Conservation (phyloP, 37 sponge, comb jelly and placozoan species). For the Spongilla lacustris region DNA sequence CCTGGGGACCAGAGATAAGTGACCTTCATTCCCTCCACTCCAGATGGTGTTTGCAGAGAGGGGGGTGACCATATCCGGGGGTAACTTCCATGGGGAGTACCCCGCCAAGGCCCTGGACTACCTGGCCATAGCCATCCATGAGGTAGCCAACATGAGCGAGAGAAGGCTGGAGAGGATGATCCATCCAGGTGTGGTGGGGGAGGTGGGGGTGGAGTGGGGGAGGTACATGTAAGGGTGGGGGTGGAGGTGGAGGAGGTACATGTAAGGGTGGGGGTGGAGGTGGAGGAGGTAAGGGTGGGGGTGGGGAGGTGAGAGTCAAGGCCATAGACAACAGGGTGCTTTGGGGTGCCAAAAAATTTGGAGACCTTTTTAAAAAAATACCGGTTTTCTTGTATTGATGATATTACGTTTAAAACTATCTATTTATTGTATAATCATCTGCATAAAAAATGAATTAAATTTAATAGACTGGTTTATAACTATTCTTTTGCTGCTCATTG, state of each 20-base stretch:
- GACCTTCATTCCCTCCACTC: neutral
- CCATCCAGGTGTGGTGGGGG: constrained; percentile 69
- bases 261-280: constrained; percentile 14
- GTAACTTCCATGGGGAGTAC: constrained; percentile 99
- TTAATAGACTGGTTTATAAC: too few relatives aligned
- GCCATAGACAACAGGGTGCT: too few relatives aligned
- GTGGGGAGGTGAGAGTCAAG: too few relatives aligned
- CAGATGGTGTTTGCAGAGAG: constrained; percentile 80
- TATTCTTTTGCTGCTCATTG: too few relatives aligned
- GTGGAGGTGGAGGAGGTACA: constrained; percentile 16
- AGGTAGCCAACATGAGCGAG: constrained; percentile 95
- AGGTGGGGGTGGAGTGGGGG: neutral
- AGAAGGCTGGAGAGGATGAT: constrained; percentile 85
- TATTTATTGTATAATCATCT: too few relatives aligned
- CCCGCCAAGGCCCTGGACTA: constrained; percentile 98
- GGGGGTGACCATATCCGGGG: constrained; percentile 82
- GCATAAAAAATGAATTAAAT: too few relatives aligned
- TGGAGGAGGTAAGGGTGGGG: too few relatives aligned
- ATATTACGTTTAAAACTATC: too few relatives aligned
- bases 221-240: constrained; percentile 23
- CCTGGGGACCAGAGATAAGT: too few relatives aligned
- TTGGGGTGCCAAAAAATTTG: too few relatives aligned
- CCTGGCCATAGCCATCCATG: constrained; percentile 94
- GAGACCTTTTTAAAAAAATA: too few relatives aligned
- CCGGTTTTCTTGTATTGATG: too few relatives aligned